phyloP scores from a whole-genome alignment of 30 jellyfish, hydroid and myxozoan species.

The Chironex yamaguchii region DNA sequence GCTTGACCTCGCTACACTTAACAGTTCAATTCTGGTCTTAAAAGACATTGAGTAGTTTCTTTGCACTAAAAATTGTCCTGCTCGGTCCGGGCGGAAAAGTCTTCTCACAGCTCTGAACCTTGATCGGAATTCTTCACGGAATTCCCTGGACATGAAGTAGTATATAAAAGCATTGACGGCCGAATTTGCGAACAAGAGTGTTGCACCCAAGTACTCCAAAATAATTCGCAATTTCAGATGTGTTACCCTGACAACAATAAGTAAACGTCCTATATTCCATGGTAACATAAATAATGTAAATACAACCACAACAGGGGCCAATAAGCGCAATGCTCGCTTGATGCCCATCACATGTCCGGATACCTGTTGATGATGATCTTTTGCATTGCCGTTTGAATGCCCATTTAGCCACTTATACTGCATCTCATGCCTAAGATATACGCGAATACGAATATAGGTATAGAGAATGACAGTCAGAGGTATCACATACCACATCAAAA shows the following conservation, averaged over 20 bases:
- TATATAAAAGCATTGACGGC: constrained; percentile 90
- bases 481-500: constrained; percentile 72
- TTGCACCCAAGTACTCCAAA: constrained; percentile 52
- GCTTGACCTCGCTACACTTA: background rate
- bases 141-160: constrained; percentile 81
- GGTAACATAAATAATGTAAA: constrained; percentile 88
- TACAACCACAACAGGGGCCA: constrained; percentile 91
- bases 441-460: constrained; percentile 80
- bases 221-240: constrained; percentile 20
- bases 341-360: constrained; percentile 77
- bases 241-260: constrained; percentile 52
- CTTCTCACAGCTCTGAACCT: constrained; percentile 54
- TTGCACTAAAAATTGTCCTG: background rate
- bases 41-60: background rate
- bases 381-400: constrained; percentile 25
- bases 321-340: constrained; percentile 84
- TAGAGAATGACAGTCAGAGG: constrained; percentile 84
- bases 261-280: constrained; percentile 77
- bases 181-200: constrained; percentile 83
- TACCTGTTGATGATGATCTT: constrained; percentile 48
- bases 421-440: constrained; percentile 57
- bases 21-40: background rate
- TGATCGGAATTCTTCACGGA: constrained; percentile 83
- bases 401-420: constrained; percentile 79
- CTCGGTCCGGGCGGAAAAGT: background rate